Base-by-base conservation (phyloP, 2,113 vertebrate genomes). In the Xiphophorus hellerii region DNA sequence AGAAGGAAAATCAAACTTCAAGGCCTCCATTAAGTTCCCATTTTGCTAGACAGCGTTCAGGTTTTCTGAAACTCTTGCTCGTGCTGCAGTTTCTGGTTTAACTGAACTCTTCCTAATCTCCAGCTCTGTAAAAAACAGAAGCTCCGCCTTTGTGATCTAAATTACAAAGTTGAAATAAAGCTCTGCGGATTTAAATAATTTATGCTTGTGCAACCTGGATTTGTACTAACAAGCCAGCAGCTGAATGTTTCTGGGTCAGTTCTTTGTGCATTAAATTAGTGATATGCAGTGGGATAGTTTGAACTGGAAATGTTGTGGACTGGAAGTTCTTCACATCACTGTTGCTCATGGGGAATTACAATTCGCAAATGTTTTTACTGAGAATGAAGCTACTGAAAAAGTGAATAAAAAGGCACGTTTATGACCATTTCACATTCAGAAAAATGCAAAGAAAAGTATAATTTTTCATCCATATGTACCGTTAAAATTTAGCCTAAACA, bases 241-340 rank as follows among this genome's bases (percentile, higher is more conserved):
- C 39, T 12, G 54, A 58, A 65, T 74, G 44, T 31, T 54, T 4
- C 39, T 67, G 54, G 22, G 69, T 75, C 31, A 62, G 10, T 33
- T 14, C n/a, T 29, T 58, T 8, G 20, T 29, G 31, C 73, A 71
- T 64, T 37, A 58, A n/a, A 65, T 48, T 71, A 33, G 67, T 62
- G 29, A 64, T 7, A 39, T 25, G n/a, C 29, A n/a, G 71, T 15
- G 39, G 68, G 74, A 79, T 67, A 11, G 4, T 78, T 68, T 69
- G 35, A 44, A 3, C 5, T 28, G 65, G 74, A 71, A 44, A 22
- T 70, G 15, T 73, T 54, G 65, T 61, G 31, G 71, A 60, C 29
- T 76, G 39, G 73, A 81, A 82, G 65, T 77, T 77, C 62, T 25
- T 69, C 58, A 76, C 64, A 8, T 77, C 31, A 58, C 66, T 76